A percentile compares a stretch with the other conserved stretches of the same genome.
Conservation (phyloP, 1,140 invertebrate genomes). For the Hydropsyche tenuis region DNA sequence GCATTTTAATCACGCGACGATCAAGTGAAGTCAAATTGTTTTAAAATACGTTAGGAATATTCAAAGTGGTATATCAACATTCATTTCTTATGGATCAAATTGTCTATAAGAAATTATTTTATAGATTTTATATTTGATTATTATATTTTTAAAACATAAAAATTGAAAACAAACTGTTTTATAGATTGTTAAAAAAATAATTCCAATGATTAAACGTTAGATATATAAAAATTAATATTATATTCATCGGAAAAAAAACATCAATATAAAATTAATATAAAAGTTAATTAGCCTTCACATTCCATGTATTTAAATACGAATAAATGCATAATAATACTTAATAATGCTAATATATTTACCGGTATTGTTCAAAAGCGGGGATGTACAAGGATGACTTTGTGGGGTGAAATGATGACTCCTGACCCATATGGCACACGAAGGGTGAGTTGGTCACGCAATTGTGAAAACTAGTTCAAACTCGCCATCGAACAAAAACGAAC, state of each 20-base stretch:
- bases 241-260: too few species aligned
- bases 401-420: conserved; percentile 38
- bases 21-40: conserved; percentile 13
- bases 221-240: too few species aligned
- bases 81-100: too few species aligned
- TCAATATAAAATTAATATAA: background rate
- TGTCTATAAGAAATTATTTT: too few species aligned
- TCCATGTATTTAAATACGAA: background rate
- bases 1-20: conserved; percentile 32
- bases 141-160: background rate
- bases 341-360: conserved; percentile 31
- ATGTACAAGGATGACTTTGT: conserved; percentile 33
- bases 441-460: conserved; percentile 34
- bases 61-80: too few species aligned
- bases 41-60: background rate
- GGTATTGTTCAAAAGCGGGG: conserved; percentile 11
- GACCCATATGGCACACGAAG: conserved; percentile 46
- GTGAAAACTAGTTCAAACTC: conserved; percentile 13
- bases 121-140: too few species aligned
- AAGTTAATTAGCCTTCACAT: background rate
- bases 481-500: background rate
- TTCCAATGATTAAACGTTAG: too few species aligned
- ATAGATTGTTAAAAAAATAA: too few species aligned
- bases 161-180: too few species aligned
- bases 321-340: conserved; percentile 5